Percentiles rank a stretch among this genome's conserved stretches.
These are phyloP conservation scores for Solenopsis fugax DNA, from an alignment of 1,140 invertebrate genomes.

Conservation along the genomic window DNA sequence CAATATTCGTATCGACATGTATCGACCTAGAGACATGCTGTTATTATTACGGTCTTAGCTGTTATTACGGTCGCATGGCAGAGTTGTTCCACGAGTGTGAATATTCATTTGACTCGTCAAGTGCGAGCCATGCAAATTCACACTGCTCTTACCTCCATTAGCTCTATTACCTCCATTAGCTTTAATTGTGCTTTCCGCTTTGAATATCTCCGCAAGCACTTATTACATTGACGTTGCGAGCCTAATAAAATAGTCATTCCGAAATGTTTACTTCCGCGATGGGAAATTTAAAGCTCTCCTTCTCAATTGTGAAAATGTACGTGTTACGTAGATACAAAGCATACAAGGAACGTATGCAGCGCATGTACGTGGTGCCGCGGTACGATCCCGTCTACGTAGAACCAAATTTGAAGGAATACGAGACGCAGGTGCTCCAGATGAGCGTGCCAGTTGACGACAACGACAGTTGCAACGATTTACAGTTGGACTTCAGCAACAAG, in stretches of 20 bases:
- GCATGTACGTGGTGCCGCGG: conserved; percentile 91
- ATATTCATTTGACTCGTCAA: conserved; percentile 62
- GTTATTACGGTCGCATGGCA: conserved; percentile 41
- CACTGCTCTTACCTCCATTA: conserved; percentile 59
- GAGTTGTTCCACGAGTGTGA: conserved; percentile 50
- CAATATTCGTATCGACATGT: neutral
- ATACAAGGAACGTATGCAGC: conserved; percentile 92
- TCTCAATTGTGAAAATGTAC: conserved; percentile 10
- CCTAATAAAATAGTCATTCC: neutral
- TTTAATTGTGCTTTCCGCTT: conserved; percentile 76
- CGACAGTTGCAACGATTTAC: conserved; percentile 92
- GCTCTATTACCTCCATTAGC: conserved; percentile 68
- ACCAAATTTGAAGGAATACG: conserved; percentile 93
- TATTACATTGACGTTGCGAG: neutral
- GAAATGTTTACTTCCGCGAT: neutral
- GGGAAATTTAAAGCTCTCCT: neutral
- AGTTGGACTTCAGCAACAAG: conserved; percentile 94
- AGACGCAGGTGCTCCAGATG: conserved; percentile 96
- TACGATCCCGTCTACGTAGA: conserved; percentile 94
- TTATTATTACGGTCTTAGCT: neutral
- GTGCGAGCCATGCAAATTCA: conserved; percentile 59
- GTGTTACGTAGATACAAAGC: conserved; percentile 89
- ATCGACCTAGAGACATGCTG: neutral
- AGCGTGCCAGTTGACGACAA: conserved; percentile 93
- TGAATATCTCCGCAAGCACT: conserved; percentile 36